Evolutionary conservation across 2,113 vertebrate genomes (phyloP).

Genomic region (Opisthocomus hoazin): DNA sequence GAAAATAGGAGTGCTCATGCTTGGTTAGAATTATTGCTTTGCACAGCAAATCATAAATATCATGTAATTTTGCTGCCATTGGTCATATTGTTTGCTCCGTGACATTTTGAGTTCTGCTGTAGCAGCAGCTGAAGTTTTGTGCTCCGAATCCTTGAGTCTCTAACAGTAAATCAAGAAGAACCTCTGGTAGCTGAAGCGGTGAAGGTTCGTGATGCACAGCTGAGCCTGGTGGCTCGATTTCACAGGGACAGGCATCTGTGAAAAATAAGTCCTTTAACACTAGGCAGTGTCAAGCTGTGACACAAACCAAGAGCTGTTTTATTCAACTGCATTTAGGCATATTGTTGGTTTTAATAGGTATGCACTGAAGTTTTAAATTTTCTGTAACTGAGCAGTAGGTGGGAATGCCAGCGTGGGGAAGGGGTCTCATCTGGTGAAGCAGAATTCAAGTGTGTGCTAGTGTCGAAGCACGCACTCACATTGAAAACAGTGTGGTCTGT

Average conservation of each 20-base stretch:
- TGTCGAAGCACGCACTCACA: background rate
- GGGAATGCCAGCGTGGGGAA: background rate
- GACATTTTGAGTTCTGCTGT: background rate
- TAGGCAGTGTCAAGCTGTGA: background rate
- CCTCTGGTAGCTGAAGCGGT: background rate
- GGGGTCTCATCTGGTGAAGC: background rate
- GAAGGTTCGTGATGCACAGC: background rate
- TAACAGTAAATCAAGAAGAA: background rate
- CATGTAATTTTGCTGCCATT: background rate
- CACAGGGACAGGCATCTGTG: background rate
- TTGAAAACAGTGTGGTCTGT: background rate
- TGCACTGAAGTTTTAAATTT: background rate
- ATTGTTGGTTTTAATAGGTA: background rate
- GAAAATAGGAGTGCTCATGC: background rate
- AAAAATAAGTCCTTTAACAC: background rate
- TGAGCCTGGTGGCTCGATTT: background rate
- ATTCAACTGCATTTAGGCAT: background rate
- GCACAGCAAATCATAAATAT: background rate
- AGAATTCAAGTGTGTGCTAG: background rate
- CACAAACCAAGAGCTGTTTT: background rate
- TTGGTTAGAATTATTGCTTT: background rate
- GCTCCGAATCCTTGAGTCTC: background rate
- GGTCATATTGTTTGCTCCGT: background rate
- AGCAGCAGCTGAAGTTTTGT: slow-evolving; percentile 1
- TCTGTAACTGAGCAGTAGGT: background rate